Base-by-base conservation (phyloP, 2,113 vertebrate species). In the Apteryx mantelli region DNA sequence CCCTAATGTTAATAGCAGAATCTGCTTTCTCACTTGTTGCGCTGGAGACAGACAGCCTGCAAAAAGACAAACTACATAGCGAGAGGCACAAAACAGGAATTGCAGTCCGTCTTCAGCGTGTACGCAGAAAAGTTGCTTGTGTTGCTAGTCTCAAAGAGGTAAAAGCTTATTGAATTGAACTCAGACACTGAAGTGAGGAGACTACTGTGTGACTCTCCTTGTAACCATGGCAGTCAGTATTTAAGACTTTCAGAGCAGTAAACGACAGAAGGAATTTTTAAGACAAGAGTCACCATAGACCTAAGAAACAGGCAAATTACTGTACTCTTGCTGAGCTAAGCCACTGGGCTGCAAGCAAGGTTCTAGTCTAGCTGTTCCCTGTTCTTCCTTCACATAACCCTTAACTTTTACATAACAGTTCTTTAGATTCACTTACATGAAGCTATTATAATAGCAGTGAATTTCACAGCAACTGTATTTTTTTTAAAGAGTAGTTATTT, bases 181-280 rank as follows among this genome's bases (percentile, higher is more conserved):
- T 64, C 32, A 30, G 69, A 52, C 56, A 73, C 75, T 28, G 5
- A 82, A 50, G 36, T 11, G 77, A 92, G 93, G 70, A 60, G 91
- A 92, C 73, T 95, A 30, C 18, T 60, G 55, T 7, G 56, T 20
- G 88, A 66, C 28, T 75, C 76, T 70, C 30, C 52, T 30, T 75
- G 60, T 81, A 94, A 92, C 83, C 86, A 69, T 44, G 13, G 74
- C 68, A 78, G 80, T 46, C 50, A 85, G 76, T 36, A 91, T 58
- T 80, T 91, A 92, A 83, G 55, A 83, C 77, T 83, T 71, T 34
- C 5, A 6, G 24, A 77, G 50, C 26, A 46, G 58, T 58, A 89
- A 86, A 88, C 15, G 90, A 91, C 90, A 21, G 50, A 91, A 93
- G 34, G 12, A 21, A 73, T 88, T 91, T 89, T 79, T 71, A 76